These are phyloP conservation scores for Perognathus longimembris DNA, from an alignment of 2,113 vertebrate species.

Conservation along the genomic window DNA sequence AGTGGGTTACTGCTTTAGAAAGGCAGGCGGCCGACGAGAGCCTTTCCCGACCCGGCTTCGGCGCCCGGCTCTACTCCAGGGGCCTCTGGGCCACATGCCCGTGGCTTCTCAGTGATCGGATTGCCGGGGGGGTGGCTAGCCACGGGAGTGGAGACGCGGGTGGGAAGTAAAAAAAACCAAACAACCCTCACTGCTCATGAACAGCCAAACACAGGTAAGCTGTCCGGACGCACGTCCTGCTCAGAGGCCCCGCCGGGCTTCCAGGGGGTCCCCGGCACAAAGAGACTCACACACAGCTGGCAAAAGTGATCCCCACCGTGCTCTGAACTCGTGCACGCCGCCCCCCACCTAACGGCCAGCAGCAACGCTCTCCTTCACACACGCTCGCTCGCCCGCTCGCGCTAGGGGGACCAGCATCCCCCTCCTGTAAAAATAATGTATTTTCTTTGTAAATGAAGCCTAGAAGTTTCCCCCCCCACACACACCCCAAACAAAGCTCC, in stretches of 20 bases:
- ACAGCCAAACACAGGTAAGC: constrained; percentile 73
- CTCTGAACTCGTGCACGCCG: constrained; percentile 13
- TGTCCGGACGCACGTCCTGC: constrained; percentile 64
- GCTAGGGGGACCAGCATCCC: not conserved
- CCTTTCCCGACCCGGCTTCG: constrained; percentile 61
- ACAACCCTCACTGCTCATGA: constrained; percentile 52
- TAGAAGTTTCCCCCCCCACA: constrained; percentile 76
- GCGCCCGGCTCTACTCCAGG: constrained; percentile 33
- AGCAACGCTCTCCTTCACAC: too few species aligned
- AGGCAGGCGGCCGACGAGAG: constrained; percentile 44
- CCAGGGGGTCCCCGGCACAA: constrained; percentile 63
- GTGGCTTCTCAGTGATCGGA: constrained; percentile 11
- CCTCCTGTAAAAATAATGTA: too few species aligned
- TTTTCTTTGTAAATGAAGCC: not conserved
- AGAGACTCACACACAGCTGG: constrained; percentile 71
- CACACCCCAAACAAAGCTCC: constrained; percentile 49
- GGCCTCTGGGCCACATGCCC: not conserved
- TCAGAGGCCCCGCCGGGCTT: constrained; percentile 52
- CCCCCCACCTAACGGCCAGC: constrained; percentile 24
- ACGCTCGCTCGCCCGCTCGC: too few species aligned
- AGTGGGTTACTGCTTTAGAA: not conserved
- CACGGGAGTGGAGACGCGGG: not conserved
- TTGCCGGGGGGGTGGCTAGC: not conserved
- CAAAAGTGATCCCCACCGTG: constrained; percentile 75
- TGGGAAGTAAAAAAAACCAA: constrained; percentile 17